Conservation (phyloP, 2,113 vertebrate genomes). For the Pungitius pungitius region DNA sequence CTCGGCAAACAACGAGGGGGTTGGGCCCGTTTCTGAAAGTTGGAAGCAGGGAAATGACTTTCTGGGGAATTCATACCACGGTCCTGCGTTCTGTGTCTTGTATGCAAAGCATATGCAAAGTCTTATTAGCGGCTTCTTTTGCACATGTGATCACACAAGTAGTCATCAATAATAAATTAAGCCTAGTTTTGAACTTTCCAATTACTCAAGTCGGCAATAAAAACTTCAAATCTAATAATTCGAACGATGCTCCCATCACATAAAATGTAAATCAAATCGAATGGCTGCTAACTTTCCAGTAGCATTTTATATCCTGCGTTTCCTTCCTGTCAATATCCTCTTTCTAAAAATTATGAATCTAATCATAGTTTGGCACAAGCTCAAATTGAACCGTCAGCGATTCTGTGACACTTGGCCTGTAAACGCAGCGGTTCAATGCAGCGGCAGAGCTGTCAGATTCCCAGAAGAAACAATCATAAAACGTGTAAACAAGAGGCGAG, state of each 20-base stretch:
- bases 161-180: slow-evolving; percentile 29
- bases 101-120: slow-evolving; percentile 27
- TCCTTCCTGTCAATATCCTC: background rate
- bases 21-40: slow-evolving; percentile 43
- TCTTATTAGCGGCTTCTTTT: slow-evolving; percentile 24
- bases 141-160: background rate
- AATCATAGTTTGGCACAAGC: background rate
- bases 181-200: slow-evolving; percentile 4
- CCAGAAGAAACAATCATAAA: slow-evolving; percentile 35
- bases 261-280: background rate
- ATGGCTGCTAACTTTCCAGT: background rate
- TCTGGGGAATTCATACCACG: slow-evolving; percentile 24
- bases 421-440: slow-evolving; percentile 15
- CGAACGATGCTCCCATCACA: background rate
- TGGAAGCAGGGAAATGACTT: slow-evolving; percentile 51
- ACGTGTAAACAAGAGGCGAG: slow-evolving; percentile 9
- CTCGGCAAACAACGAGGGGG: slow-evolving; percentile 24
- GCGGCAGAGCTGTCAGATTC: slow-evolving; percentile 3
- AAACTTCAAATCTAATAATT: background rate
- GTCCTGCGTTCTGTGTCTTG: background rate
- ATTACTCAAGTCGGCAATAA: background rate
- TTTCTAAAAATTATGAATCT: background rate
- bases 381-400: background rate
- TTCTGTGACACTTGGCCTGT: background rate
- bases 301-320: background rate